Evolutionary conservation across 2,113 vertebrate species (phyloP).

Genomic region (Podiceps cristatus): DNA sequence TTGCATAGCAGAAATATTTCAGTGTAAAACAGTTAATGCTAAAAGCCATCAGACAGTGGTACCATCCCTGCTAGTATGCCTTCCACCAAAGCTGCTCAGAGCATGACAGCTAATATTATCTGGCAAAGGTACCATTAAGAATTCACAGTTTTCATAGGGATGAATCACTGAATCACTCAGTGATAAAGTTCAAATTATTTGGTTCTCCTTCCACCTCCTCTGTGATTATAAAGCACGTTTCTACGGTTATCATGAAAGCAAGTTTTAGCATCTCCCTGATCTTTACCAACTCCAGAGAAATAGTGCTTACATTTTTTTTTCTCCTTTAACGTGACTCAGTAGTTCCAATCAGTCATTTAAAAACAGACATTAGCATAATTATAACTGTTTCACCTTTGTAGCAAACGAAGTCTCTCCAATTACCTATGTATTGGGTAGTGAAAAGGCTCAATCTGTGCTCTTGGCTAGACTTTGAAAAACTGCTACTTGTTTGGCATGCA

Average conservation of each 20-base stretch:
- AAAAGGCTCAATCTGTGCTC: background rate
- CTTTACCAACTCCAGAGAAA: background rate
- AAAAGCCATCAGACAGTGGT: background rate
- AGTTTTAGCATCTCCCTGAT: background rate
- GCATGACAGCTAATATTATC: background rate
- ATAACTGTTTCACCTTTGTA: background rate
- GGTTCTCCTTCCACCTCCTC: background rate
- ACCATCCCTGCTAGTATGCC: background rate
- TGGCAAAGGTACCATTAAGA: background rate
- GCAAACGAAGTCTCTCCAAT: background rate
- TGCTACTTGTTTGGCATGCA: background rate
- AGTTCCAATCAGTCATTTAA: background rate
- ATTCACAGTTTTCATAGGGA: background rate
- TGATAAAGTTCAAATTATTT: background rate
- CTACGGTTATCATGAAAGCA: background rate
- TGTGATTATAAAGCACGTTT: background rate
- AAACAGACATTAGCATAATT: background rate
- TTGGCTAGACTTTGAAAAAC: background rate
- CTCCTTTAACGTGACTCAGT: background rate
- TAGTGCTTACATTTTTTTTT: background rate
- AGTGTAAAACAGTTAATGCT: background rate
- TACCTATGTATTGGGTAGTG: background rate
- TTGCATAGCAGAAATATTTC: background rate
- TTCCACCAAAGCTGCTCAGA: background rate
- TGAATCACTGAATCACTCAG: background rate